These are phyloP conservation scores for Polyergus mexicanus DNA, from an alignment of 1,140 invertebrate genomes.

Conservation along the genomic window DNA sequence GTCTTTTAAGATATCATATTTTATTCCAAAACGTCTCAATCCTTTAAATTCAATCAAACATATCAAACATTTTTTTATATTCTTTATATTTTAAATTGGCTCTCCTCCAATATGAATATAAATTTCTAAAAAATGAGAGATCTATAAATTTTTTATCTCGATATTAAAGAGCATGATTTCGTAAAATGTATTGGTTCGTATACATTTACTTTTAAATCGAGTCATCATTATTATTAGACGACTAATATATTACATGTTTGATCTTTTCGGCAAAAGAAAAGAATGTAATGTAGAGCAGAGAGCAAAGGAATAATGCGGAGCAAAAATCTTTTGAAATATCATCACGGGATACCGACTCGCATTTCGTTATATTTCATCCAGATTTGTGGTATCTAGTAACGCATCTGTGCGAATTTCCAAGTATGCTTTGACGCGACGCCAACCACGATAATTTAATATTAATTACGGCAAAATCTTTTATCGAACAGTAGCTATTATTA, in stretches of 20 bases:
- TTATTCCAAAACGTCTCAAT: neutral
- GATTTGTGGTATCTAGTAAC: constrained; percentile 15
- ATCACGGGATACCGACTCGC: constrained; percentile 24
- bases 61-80: neutral
- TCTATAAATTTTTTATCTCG: neutral
- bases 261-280: neutral
- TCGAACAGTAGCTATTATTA: neutral
- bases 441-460: constrained; percentile 1
- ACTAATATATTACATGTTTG: neutral
- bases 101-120: neutral
- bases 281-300: neutral
- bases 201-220: neutral
- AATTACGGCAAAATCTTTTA: constrained; percentile 16
- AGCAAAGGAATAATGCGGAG: constrained; percentile 50
- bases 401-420: constrained; percentile 22
- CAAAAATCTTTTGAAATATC: constrained; percentile 56
- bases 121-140: no score
- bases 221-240: no score
- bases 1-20: neutral
- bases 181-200: neutral
- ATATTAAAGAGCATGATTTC: neutral
- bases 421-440: constrained; percentile 44
- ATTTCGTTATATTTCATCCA: constrained; percentile 39
- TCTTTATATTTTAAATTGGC: neutral
- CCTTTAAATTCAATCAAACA: neutral